Percentiles rank a stretch among this genome's conserved stretches.
phyloP scores from a whole-genome alignment of 2,888 invertebrate genomes.

The Andrena minutula region DNA sequence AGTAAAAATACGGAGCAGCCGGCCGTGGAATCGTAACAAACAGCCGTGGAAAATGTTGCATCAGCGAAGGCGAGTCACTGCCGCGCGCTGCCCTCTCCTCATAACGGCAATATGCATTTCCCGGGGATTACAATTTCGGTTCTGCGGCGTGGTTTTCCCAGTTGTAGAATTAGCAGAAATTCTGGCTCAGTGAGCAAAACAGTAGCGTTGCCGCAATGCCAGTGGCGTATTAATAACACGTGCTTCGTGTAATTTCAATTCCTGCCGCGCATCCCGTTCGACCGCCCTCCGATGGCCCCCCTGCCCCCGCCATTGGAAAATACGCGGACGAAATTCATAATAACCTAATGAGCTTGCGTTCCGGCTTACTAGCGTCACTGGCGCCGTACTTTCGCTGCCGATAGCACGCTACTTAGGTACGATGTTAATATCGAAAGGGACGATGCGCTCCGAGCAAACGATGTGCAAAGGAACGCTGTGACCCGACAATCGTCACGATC shows the following conservation, averaged over 20 bases:
- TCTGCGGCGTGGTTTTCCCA: conserved; percentile 70
- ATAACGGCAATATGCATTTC: conserved; percentile 69
- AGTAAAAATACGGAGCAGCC: conserved; percentile 43
- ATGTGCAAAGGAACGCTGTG: too few species aligned
- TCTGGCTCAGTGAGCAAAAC: conserved; percentile 74
- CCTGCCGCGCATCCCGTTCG: conserved; percentile 33
- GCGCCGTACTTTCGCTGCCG: not conserved
- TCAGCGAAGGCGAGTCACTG: conserved; percentile 41
- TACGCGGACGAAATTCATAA: conserved; percentile 58
- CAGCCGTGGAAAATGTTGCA: conserved; percentile 55
- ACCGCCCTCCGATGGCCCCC: conserved; percentile 10
- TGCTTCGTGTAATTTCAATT: conserved; percentile 74
- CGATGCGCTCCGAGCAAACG: too few species aligned
- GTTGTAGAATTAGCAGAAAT: conserved; percentile 76
- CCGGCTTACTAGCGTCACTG: conserved; percentile 15
- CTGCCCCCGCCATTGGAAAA: conserved; percentile 54
- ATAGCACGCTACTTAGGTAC: not conserved
- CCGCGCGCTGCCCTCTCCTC: conserved; percentile 29
- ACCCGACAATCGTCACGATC: too few species aligned
- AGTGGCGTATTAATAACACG: conserved; percentile 72
- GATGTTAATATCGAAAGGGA: too few species aligned
- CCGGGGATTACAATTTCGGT: conserved; percentile 75
- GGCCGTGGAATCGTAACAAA: conserved; percentile 41
- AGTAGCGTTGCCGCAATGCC: conserved; percentile 63
- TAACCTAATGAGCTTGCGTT: conserved; percentile 60